These are phyloP conservation scores for Bhutanitis thaidina DNA, from an alignment of 2,888 invertebrate genomes.

Conservation along the genomic window DNA sequence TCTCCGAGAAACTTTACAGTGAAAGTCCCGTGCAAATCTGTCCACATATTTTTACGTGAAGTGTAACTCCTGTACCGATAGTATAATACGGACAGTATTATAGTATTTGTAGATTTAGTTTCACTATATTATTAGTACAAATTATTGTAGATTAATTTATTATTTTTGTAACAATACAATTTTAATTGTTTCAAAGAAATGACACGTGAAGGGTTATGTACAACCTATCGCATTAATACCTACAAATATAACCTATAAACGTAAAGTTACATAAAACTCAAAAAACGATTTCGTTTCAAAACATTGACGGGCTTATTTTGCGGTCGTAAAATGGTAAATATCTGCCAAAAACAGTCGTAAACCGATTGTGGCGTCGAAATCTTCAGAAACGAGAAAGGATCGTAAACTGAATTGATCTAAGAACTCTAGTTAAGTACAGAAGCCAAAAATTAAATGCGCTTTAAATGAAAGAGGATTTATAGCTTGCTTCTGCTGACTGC, in stretches of 20 bases:
- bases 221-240: background rate
- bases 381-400: slow-evolving; percentile 46
- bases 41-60: too few species aligned
- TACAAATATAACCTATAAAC: background rate
- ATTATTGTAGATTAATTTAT: too few species aligned
- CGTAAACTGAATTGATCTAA: slow-evolving; percentile 67
- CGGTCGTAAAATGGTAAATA: slow-evolving; percentile 50
- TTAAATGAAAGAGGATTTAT: slow-evolving; percentile 40
- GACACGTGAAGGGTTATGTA: too few species aligned
- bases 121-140: too few species aligned
- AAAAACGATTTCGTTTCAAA: slow-evolving; percentile 6
- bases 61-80: too few species aligned
- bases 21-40: too few species aligned
- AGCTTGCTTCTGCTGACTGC: slow-evolving; percentile 30
- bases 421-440: slow-evolving; percentile 41
- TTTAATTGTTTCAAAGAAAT: too few species aligned
- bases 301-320: slow-evolving; percentile 21
- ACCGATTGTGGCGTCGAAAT: slow-evolving; percentile 60
- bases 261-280: background rate
- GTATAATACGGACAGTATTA: too few species aligned
- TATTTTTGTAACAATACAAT: too few species aligned
- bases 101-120: too few species aligned
- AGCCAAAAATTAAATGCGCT: slow-evolving; percentile 52
- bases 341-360: slow-evolving; percentile 61
- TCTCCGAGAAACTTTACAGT: too few species aligned